Evolutionary conservation across 2,113 vertebrate genomes (phyloP), one percentile per base, ranked within the genome.

Genomic region (Callipepla squamata): DNA sequence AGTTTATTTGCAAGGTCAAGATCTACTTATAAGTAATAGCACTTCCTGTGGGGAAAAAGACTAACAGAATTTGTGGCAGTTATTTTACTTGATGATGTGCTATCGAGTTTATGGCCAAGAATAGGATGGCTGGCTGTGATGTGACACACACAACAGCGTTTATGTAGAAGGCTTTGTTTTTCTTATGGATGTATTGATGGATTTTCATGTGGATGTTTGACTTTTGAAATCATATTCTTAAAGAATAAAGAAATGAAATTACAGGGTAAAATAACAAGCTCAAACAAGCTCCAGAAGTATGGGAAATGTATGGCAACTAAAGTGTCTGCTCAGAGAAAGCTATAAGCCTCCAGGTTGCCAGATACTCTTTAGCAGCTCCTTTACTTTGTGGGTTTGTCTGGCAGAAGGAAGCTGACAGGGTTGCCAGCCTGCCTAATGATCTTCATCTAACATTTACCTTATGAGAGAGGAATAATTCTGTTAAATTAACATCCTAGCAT

Each of bases 381-480:
- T 94, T 3, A 13, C 44, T 30, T 89, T 58, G 70, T 72, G 73
- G 68, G 59, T 85, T 94, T 87, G n/a, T 80, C 34, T 82, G 85
- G 91, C 58, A 78, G 91, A 44, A 93, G 93, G 94, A 93, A 32
- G 88, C 85, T 92, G 93, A 77, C 85, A 66, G 79, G 93, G 70
- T 93, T 96, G 92, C 92, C 90, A 95, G 80, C 51, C 61, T 95
- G 74, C 94, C 90, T 95, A 97, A 96, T 12, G 82, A 94, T 97
- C 80, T 94, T 90, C 89, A 59, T 89, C 86, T 90, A 73, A 80
- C 47, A 22, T 87, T 92, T 88, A 89, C 88, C 77, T 97, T 93
- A 96, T 92, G 92, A 95, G 53, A 93, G 68, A 76, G 81, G 75
- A 94, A 96, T 95, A 92, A 68, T 96, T 95, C 66, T 92, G 77